phyloP scores from a whole-genome alignment of 2,888 invertebrate species.

The Hylaea fasciaria region DNA sequence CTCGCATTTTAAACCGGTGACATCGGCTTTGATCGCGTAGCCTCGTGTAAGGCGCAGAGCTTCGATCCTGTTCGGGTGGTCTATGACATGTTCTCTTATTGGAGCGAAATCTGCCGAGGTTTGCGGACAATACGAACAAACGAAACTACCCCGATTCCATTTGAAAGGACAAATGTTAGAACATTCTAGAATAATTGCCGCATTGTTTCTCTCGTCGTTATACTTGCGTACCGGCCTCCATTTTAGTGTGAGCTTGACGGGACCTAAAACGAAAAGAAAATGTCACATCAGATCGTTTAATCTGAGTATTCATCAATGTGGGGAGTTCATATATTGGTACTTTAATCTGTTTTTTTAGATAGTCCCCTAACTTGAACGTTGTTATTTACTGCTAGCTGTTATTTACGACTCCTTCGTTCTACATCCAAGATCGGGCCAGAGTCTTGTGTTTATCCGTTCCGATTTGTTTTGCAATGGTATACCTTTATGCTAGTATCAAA shows the following conservation, averaged over 20 bases:
- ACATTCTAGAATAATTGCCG: conserved; percentile 69
- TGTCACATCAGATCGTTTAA: conserved; percentile 13
- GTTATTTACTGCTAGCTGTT: too few species aligned
- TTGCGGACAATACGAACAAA: conserved; percentile 65
- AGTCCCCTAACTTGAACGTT: too few species aligned
- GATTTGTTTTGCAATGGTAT: too few species aligned
- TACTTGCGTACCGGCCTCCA: conserved; percentile 73
- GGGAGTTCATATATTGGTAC: too few species aligned
- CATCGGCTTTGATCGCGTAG: conserved; percentile 61
- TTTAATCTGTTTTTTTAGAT: too few species aligned
- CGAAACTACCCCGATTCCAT: conserved; percentile 68
- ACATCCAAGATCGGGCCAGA: too few species aligned
- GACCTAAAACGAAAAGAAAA: conserved; percentile 78
- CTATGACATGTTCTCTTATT: conserved; percentile 57
- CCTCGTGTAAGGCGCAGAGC: conserved; percentile 1
- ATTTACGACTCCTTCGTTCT: too few species aligned
- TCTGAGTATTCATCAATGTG: too few species aligned
- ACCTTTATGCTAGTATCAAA: too few species aligned
- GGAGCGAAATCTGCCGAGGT: conserved; percentile 64
- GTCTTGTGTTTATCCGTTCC: too few species aligned
- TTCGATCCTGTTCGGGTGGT: conserved; percentile 61
- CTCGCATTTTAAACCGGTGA: conserved; percentile 63
- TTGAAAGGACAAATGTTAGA: conserved; percentile 74
- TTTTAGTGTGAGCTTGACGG: conserved; percentile 58
- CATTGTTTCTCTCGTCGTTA: conserved; percentile 75